Evolutionary conservation across 2,888 invertebrate genomes (phyloP), one percentile per base, ranked within the genome.

Genomic region (Autographa pulchrina): DNA sequence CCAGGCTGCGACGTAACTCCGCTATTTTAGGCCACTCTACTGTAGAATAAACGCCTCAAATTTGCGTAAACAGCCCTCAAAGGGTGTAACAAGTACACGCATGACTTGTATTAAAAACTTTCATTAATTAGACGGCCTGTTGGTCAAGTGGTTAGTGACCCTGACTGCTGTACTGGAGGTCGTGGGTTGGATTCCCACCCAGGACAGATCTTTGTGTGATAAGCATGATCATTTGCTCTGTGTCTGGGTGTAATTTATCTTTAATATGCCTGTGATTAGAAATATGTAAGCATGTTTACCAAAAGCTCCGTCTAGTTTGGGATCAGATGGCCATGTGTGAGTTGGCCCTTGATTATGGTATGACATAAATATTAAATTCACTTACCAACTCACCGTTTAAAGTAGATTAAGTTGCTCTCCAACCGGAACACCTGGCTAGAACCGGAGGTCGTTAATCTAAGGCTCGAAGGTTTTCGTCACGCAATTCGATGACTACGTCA

Each of bases 401-500:
- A 62, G 75, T 74, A 61, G 72, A 74, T 77, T 70, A 78, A 62
- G 59, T 72, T 76, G 69, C 67, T 77, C 79, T 79, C 18, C 9
- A 79, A 72, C 75, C 75, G 76, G 75, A 80, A 82, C 75, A 77
- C 71, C 82, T 78, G 82, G 73, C 25, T 25, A 25, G 25, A 25
- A 25, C 83, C 77, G 75, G 84, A 75, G 84, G 83, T 84, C 82
- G 71, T 84, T 83, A 83, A 80, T 87, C 85, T 77, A 75, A 76
- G 64, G 64, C 63, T 77, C 65, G 68, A 79, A 81, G 83, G 75
- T 81, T 86, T 88, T 86, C 83, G 88, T 88, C 88, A 87, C 88
- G 88, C 86, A 69, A 85, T 70, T 80, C 75, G 81, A 78, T 78
- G 77, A 72, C 75, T 79, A 71, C 70, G 69, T 77, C 77, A 81